Conservation (phyloP, 2,888 invertebrate species). For the Volucella inanis region DNA sequence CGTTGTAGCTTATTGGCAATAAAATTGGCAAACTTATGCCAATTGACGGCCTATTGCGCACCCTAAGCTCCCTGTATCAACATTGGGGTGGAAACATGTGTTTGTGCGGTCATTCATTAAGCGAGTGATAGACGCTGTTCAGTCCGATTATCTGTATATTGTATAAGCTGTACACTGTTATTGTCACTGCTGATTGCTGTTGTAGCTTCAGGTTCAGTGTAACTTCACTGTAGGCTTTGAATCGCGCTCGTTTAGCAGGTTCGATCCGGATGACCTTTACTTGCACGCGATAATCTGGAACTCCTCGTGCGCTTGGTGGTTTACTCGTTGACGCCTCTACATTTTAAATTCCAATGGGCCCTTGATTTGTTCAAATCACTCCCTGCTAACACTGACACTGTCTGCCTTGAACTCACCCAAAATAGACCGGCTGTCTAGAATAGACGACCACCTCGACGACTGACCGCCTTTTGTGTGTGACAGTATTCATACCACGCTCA, state of each 20-base stretch:
- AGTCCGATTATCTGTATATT: constrained; percentile 42
- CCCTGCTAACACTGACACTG: constrained; percentile 27
- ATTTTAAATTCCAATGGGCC: constrained; percentile 36
- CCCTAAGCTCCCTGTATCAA: constrained; percentile 4
- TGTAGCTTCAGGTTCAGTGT: constrained; percentile 20
- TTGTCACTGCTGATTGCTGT: background rate
- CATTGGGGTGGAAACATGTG: background rate
- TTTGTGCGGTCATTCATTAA: constrained; percentile 26
- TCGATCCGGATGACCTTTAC: constrained; percentile 13
- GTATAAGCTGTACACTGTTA: constrained; percentile 28
- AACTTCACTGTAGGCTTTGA: background rate
- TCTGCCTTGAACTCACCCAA: constrained; percentile 46
- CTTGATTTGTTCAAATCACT: constrained; percentile 14
- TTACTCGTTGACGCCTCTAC: background rate
- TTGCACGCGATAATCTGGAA: background rate
- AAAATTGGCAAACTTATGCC: constrained; percentile 40
- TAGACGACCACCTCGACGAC: constrained; percentile 54
- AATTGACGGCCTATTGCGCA: constrained; percentile 16
- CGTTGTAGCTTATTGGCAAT: constrained; percentile 35
- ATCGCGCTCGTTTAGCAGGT: background rate
- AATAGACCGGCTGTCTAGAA: constrained; percentile 33
- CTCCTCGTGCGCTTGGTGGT: background rate
- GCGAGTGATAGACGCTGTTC: constrained; percentile 28
- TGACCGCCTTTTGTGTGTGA: constrained; percentile 6
- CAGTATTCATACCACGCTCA: background rate